A percentile compares a stretch with the other conserved stretches of the same genome.
Conservation (phyloP, 1,140 invertebrate species). For the Rhizoglyphus robini region DNA sequence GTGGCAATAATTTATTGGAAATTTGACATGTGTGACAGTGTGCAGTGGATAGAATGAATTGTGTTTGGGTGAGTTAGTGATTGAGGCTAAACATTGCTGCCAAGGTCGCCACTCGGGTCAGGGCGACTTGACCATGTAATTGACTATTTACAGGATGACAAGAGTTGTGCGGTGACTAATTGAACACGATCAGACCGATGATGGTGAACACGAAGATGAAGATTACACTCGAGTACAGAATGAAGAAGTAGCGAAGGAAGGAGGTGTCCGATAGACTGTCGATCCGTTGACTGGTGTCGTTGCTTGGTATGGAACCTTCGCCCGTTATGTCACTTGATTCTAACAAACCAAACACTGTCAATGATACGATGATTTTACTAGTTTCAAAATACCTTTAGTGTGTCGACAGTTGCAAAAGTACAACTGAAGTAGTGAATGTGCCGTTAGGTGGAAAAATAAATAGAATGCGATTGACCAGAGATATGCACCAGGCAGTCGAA, state of each 20-base stretch:
- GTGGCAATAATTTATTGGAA: no score
- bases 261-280: not conserved
- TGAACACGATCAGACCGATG: not conserved
- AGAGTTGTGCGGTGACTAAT: not conserved
- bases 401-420: slow-evolving; percentile 17
- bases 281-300: not conserved
- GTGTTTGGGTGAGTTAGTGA: no score
- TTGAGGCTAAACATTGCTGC: no score
- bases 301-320: not conserved
- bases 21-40: no score
- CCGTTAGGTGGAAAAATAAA: slow-evolving; percentile 13
- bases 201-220: slow-evolving; percentile 2
- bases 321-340: slow-evolving; percentile 13
- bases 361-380: no score
- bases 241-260: slow-evolving; percentile 14
- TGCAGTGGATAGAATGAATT: no score
- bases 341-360: no score
- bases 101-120: no score
- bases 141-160: no score
- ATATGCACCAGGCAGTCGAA: slow-evolving; percentile 68
- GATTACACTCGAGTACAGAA: slow-evolving; percentile 2
- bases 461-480: slow-evolving; percentile 59
- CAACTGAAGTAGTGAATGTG: slow-evolving; percentile 8
- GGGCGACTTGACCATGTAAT: no score
- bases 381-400: slow-evolving; percentile 15